Percentiles rank a stretch among this genome's conserved stretches.
These are phyloP conservation scores for Agrotis ipsilon DNA, from an alignment of 2,888 invertebrate genomes.

Conservation along the genomic window DNA sequence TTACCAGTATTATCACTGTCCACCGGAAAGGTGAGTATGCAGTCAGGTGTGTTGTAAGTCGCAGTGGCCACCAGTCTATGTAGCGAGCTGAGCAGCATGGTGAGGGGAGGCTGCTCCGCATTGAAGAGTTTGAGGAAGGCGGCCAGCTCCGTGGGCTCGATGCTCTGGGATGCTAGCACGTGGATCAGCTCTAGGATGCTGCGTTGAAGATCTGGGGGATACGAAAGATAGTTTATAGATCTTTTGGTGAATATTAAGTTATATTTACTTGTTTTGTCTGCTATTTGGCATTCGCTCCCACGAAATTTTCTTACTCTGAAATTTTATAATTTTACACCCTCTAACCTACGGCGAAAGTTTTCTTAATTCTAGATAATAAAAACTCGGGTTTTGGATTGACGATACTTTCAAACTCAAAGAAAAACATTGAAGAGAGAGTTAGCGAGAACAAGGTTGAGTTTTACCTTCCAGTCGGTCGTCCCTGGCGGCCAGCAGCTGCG, in stretches of 20 bases:
- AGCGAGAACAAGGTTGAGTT: not conserved
- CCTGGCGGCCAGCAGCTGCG: constrained; percentile 56
- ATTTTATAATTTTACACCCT: no score
- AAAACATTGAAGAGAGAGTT: not conserved
- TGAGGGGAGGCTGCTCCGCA: constrained; percentile 90
- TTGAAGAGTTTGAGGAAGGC: constrained; percentile 92
- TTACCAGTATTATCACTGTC: constrained; percentile 66
- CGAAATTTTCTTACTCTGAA: no score
- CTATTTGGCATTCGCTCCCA: no score
- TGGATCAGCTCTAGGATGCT: constrained; percentile 92
- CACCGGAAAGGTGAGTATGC: constrained; percentile 90
- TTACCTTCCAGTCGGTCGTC: constrained; percentile 63
- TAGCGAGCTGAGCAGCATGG: constrained; percentile 86
- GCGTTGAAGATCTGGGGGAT: constrained; percentile 91
- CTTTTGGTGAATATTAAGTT: no score
- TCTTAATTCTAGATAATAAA: not conserved
- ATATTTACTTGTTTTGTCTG: no score
- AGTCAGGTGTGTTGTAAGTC: constrained; percentile 88
- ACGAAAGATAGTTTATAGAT: not conserved
- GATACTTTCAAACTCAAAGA: not conserved
- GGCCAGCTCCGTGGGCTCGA: constrained; percentile 90
- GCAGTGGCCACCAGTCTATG: constrained; percentile 81
- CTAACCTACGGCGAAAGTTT: not conserved
- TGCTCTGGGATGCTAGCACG: constrained; percentile 89
- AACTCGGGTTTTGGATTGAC: not conserved